Conservation (phyloP, 2,113 vertebrate species). For the Grus americana region DNA sequence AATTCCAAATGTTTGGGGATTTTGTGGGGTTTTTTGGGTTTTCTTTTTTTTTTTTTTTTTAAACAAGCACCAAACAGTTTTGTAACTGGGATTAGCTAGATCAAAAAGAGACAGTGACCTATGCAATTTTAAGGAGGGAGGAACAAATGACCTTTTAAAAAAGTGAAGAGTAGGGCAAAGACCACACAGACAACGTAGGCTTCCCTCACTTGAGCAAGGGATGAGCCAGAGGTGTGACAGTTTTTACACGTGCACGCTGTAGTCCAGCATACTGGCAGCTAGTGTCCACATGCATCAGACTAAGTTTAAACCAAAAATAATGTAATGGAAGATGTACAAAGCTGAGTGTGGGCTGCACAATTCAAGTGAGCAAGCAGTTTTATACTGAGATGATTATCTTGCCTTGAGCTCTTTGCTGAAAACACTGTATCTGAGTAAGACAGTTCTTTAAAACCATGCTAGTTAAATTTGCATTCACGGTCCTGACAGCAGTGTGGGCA, state of each 20-base stretch:
- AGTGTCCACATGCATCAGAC: not conserved
- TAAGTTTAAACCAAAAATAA: not conserved
- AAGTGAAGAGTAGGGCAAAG: not conserved
- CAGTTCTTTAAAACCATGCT: not conserved
- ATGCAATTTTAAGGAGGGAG: not conserved
- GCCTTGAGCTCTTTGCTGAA: not conserved
- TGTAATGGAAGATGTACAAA: not conserved
- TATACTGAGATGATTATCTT: not conserved
- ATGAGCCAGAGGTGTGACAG: not conserved
- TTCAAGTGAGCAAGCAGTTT: not conserved
- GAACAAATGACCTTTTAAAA: not conserved
- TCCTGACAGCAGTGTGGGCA: not conserved
- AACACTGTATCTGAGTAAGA: not conserved
- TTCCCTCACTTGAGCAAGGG: not conserved
- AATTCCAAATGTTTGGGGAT: not conserved
- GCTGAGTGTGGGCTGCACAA: not conserved
- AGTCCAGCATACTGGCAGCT: not conserved
- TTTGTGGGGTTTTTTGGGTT: not conserved
- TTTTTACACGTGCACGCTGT: accelerated
- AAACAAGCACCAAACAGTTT: not conserved
- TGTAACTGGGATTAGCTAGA: not conserved
- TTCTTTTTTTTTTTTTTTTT: not conserved
- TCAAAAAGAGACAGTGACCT: not conserved
- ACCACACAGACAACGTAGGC: not conserved
- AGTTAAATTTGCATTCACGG: not conserved